Percentiles rank a stretch among this genome's conserved stretches.
Conservation (phyloP, 2,888 invertebrate species). For the Campopleginae sp. region DNA sequence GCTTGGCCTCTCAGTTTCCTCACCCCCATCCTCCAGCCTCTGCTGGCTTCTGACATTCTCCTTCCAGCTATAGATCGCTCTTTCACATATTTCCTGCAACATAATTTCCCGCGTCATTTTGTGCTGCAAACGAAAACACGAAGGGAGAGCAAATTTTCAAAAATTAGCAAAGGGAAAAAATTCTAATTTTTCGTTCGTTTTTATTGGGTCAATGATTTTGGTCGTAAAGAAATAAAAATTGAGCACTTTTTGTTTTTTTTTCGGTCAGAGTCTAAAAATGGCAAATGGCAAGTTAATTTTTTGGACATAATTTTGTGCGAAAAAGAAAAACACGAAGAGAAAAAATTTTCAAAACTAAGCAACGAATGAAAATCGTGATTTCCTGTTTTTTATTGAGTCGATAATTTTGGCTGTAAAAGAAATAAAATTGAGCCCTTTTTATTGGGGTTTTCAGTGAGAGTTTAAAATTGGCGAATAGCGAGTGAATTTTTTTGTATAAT, state of each 20-base stretch:
- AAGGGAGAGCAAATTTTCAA: background rate
- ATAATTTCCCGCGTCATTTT: conserved; percentile 17
- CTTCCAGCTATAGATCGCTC: background rate
- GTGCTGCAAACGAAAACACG: background rate
- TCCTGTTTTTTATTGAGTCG: background rate
- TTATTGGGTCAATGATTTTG: background rate
- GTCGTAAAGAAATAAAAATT: background rate
- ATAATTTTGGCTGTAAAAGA: background rate
- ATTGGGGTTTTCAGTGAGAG: too few species aligned
- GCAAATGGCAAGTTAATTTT: background rate
- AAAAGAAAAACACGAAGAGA: background rate
- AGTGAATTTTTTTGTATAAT: too few species aligned
- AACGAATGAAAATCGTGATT: background rate
- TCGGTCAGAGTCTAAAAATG: background rate
- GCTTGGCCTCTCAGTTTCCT: conserved; percentile 78
- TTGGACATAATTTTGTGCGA: background rate
- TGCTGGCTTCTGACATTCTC: conserved; percentile 25
- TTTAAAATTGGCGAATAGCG: too few species aligned
- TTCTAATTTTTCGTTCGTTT: background rate
- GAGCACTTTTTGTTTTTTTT: background rate
- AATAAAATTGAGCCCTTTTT: background rate
- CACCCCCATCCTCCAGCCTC: conserved; percentile 54
- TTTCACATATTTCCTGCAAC: conserved; percentile 9
- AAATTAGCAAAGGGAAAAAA: background rate
- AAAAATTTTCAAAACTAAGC: background rate